Base-by-base conservation (phyloP, 30 jellyfish, hydroid and myxozoan species). In the Pelagia noctiluca region DNA sequence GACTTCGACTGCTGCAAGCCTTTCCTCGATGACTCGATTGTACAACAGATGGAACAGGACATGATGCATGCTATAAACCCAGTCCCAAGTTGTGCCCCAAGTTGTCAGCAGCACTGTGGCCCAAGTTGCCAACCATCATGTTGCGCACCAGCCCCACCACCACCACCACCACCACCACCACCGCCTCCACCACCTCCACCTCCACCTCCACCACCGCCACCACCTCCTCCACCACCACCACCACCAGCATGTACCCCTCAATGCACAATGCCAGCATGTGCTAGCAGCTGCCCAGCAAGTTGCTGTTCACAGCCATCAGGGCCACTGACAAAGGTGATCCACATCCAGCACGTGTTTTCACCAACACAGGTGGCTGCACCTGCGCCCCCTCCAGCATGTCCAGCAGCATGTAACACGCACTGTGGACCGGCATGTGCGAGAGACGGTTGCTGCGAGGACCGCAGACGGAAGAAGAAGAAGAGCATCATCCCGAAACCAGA, bases 361-460 rank as follows among this genome's bases (percentile, higher is more conserved):
- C 98, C 98, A 30, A 69, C 74, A 38, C 92, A 85, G 52, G 89
- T 64, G 60, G 82, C 97, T 2, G 76, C 89, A 16, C 82, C 96
- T 21, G 84, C 97, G 19, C 85, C 96, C 22, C 77, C 97, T 13
- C 78, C 94, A 4, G 52, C 93, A 25, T 93, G 98, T 76, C 98
- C 98, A 10, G 86, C 96, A 2, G 97, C 89, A 48, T 93, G 98
- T 50, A 75, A 82, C 66, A 76, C 91, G 35, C 98, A 93, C 48
- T 93, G 98, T 63, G 97, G 98, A 25, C 98, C 98, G 23, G 96
- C 98, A 28, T 93, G 98, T 50, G 98, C 98, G 0, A 66, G 97
- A 50, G 98, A 93, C 60, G 98, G 98, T 0, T 93, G 98, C 57
- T 93, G 98, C 52, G 84, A 87, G 10, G 98, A 93, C n/a, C n/a